A percentile compares a stretch with the other conserved stretches of the same genome.
Evolutionary conservation across 2,888 invertebrate genomes (phyloP).

Genomic region (Sinelater perroti): DNA sequence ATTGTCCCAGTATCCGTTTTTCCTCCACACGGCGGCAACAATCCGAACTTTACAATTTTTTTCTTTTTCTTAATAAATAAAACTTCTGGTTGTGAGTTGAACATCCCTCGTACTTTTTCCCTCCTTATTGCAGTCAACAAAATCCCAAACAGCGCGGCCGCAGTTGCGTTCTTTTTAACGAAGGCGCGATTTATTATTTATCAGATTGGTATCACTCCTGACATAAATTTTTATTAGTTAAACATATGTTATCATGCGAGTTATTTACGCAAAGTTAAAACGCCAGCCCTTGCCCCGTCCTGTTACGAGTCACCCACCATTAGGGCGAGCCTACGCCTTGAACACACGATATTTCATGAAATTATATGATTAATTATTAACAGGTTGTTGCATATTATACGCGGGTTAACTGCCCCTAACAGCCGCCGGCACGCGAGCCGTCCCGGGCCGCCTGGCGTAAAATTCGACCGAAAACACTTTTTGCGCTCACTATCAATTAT

Average conservation of each 20-base stretch:
- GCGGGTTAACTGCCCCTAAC: conserved; percentile 56
- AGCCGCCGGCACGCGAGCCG: conserved; percentile 43
- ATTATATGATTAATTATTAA: conserved; percentile 58
- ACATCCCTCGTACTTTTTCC: too few species aligned
- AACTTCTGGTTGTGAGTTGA: too few species aligned
- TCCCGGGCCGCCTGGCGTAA: too few species aligned
- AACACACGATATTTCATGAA: conserved; percentile 52
- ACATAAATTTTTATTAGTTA: conserved; percentile 22
- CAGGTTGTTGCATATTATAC: conserved; percentile 56
- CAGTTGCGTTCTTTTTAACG: too few species aligned
- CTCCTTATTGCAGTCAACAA: too few species aligned
- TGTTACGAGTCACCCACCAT: conserved; percentile 19
- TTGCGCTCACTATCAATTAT: too few species aligned
- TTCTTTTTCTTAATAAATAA: too few species aligned
- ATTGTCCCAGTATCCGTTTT: too few species aligned
- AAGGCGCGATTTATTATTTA: conserved; percentile 13
- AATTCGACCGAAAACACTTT: too few species aligned
- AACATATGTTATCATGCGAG: conserved; percentile 31
- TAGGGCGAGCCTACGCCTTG: conserved; percentile 30
- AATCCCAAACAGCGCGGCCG: too few species aligned
- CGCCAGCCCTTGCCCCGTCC: conserved; percentile 1
- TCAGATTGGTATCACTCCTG: conserved; percentile 23
- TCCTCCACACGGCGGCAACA: too few species aligned
- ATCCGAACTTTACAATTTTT: too few species aligned
- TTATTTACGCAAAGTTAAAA: conserved; percentile 19